Base-by-base conservation (phyloP, 2,113 vertebrate genomes). In the Carollia perspicillata region DNA sequence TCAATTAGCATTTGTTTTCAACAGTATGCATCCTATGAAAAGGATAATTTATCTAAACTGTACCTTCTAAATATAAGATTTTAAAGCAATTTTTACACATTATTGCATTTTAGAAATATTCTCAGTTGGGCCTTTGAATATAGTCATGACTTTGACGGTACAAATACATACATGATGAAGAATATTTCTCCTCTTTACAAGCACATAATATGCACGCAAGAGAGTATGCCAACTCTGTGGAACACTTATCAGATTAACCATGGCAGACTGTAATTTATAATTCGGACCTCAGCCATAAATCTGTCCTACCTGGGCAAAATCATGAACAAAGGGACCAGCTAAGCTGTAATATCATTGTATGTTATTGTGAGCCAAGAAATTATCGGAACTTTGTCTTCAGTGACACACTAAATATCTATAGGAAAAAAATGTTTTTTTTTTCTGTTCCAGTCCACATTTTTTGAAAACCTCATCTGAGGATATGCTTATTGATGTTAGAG, bases 231-330 rank as follows among this genome's bases (percentile, higher is more conserved):
- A 96, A 81, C 30, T 42, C 71, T 60, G 12, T n/a, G 84, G 40
- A 86, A 96, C 65, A 95, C 92, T 75, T 86, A 63, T 72, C 95
- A 97, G 78, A 89, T 96, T 94, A 97, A 90, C 75, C 40, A 42
- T 23, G 0, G 86, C 96, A 97, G 81, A 92, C 22, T 96, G 97
- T 95, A 95, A 92, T 90, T 97, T 79, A 95, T 95, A 49, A 71
- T 95, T 96, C 80, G 97, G 89, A 87, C 69, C 68, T 96, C 72
- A 75, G 84, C 89, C 96, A 95, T 96, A 97, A 97, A 97, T 95
- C 89, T 94, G 44, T 88, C 96, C 65, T 95, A 97, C 94, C 89
- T 96, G 93, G 51, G 58, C 77, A 94, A 90, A 97, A 83, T 92
- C 92, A 72, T 23, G 89, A 94, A 71, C 42, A 95, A 87, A 37